Percentiles rank a stretch among this genome's conserved stretches.
These are phyloP conservation scores for Neodiprion fabricii DNA, from an alignment of 1,140 invertebrate species.

Conservation along the genomic window DNA sequence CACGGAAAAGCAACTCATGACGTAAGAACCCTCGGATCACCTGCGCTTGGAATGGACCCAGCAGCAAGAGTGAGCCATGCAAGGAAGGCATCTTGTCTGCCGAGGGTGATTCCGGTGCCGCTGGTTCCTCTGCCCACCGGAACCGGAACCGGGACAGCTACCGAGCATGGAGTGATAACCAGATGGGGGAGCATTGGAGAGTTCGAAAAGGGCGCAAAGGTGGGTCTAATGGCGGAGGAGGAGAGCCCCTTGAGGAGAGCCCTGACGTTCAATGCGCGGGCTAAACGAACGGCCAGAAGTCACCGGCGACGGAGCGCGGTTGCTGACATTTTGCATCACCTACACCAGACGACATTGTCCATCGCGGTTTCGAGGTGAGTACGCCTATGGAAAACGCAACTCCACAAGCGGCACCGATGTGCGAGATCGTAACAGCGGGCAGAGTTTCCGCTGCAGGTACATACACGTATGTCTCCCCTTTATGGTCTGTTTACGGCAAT, in stretches of 20 bases:
- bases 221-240: background rate
- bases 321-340: conserved; percentile 2
- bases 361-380: background rate
- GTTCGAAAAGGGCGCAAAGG: background rate
- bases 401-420: background rate
- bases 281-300: conserved; percentile 1
- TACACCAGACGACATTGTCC: background rate
- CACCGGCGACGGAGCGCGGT: background rate
- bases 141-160: background rate
- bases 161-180: background rate
- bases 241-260: background rate
- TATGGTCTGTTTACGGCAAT: no score
- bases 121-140: background rate
- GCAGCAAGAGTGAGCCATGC: background rate
- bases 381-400: background rate
- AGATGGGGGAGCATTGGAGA: background rate
- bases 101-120: background rate
- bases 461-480: no score
- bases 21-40: no score
- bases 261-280: background rate
- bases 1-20: no score
- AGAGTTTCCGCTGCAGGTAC: background rate
- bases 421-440: background rate
- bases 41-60: background rate
- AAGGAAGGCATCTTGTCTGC: background rate